phyloP scores from a whole-genome alignment of 1,140 invertebrate species.

The Bombus polaris region DNA sequence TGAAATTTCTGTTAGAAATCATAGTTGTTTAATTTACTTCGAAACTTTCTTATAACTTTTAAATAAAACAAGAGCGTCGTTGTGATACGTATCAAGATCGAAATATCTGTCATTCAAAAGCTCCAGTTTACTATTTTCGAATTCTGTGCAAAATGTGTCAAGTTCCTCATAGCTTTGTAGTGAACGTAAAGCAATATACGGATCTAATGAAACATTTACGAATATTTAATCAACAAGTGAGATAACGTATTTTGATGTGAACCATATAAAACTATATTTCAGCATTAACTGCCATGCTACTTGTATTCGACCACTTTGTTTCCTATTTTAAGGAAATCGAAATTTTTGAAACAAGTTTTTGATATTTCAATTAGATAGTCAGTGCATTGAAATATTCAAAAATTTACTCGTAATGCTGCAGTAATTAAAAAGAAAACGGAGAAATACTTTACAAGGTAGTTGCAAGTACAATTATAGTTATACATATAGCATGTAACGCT shows the following conservation, averaged over 20 bases:
- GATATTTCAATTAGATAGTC: background rate
- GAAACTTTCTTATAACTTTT: background rate
- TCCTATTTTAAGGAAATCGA: background rate
- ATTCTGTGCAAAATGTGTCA: background rate
- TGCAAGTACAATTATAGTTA: constrained; percentile 2
- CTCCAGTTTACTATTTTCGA: background rate
- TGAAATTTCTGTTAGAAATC: background rate
- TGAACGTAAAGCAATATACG: constrained; percentile 14
- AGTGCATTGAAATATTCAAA: background rate
- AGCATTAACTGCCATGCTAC: constrained; percentile 12
- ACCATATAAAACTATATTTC: background rate
- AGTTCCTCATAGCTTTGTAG: constrained; percentile 10
- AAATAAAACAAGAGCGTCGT: background rate
- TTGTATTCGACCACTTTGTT: background rate
- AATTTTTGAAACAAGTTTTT: background rate
- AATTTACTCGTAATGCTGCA: background rate
- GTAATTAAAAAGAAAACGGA: background rate
- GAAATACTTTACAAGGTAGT: background rate
- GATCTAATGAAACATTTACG: background rate
- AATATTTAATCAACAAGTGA: constrained; percentile 1
- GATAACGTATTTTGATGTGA: background rate
- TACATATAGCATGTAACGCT: background rate
- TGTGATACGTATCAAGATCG: background rate
- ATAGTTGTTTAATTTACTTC: background rate
- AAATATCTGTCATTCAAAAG: background rate